Percentiles rank a stretch among this genome's conserved stretches.
Conservation (phyloP, 2,888 invertebrate genomes). For the Dryadula phaetusa region DNA sequence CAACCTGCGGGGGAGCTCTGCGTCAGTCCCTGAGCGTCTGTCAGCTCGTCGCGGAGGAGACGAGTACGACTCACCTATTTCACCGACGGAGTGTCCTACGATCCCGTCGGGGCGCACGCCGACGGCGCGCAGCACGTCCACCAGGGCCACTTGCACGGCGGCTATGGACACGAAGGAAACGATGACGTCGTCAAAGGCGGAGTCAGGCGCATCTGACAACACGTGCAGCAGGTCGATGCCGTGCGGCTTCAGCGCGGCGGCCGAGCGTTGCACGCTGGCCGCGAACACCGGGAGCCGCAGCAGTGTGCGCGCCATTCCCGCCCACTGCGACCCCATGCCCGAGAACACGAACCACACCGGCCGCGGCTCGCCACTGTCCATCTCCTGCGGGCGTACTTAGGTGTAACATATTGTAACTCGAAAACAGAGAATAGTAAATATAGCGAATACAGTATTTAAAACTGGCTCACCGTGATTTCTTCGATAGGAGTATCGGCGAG, state of each 20-base stretch:
- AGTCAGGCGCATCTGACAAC: constrained; percentile 89
- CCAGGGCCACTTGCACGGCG: constrained; percentile 97
- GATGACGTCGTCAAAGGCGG: constrained; percentile 92
- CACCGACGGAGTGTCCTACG: constrained; percentile 97
- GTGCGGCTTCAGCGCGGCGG: constrained; percentile 90
- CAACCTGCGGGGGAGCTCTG: too few relatives aligned
- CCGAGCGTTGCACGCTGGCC: constrained; percentile 89
- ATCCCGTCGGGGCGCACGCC: constrained; percentile 96
- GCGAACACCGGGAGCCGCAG: constrained; percentile 93
- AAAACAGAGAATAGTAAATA: neutral
- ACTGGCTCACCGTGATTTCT: constrained; percentile 44
- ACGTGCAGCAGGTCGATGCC: constrained; percentile 93
- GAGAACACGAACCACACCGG: constrained; percentile 98
- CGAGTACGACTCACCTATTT: too few relatives aligned
- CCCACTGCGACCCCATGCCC: constrained; percentile 99
- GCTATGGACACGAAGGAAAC: constrained; percentile 97
- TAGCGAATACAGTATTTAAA: neutral
- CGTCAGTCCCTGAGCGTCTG: too few relatives aligned
- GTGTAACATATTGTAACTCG: neutral
- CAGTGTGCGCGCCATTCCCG: constrained; percentile 95
- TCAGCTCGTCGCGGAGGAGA: too few relatives aligned
- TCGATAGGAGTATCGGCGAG: constrained; percentile 78
- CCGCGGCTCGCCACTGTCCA: constrained; percentile 84
- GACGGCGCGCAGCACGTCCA: constrained; percentile 90
- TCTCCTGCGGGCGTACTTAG: too few relatives aligned